These are phyloP conservation scores for Polypterus senegalus DNA, from an alignment of 2,113 vertebrate genomes.

Conservation along the genomic window DNA sequence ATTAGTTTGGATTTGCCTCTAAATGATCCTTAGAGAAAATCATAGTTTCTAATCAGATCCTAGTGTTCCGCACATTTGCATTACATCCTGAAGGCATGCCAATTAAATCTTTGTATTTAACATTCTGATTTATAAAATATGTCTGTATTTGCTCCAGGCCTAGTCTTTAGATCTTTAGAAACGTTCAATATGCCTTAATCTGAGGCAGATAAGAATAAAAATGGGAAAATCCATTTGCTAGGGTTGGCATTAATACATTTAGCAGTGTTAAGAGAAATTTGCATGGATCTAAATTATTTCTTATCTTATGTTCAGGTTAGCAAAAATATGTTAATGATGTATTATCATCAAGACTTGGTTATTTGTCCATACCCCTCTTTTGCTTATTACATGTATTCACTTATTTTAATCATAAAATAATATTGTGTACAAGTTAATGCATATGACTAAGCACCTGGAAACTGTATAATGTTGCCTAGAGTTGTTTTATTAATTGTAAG, in stretches of 20 bases:
- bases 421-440: too few relatives aligned
- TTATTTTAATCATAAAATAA: too few relatives aligned
- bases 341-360: too few relatives aligned
- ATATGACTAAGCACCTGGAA: too few relatives aligned
- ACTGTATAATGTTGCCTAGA: too few relatives aligned
- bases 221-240: conserved; percentile 9
- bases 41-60: conserved; percentile 3
- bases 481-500: too few relatives aligned
- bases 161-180: conserved; percentile 10
- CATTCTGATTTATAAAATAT: conserved; percentile 17
- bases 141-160: conserved; percentile 10
- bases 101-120: conserved; percentile 18
- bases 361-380: too few relatives aligned
- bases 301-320: too few relatives aligned
- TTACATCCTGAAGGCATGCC: conserved; percentile 18
- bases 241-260: background rate
- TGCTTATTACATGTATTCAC: too few relatives aligned
- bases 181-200: conserved; percentile 3
- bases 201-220: conserved; percentile 6
- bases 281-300: too few relatives aligned
- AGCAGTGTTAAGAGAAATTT: too few relatives aligned
- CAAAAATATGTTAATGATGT: too few relatives aligned
- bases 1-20: conserved; percentile 14
- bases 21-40: conserved; percentile 13
- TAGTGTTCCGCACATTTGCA: conserved; percentile 3